These are phyloP conservation scores for Tauraco erythrolophus DNA, from an alignment of 2,113 vertebrate species.

Conservation along the genomic window DNA sequence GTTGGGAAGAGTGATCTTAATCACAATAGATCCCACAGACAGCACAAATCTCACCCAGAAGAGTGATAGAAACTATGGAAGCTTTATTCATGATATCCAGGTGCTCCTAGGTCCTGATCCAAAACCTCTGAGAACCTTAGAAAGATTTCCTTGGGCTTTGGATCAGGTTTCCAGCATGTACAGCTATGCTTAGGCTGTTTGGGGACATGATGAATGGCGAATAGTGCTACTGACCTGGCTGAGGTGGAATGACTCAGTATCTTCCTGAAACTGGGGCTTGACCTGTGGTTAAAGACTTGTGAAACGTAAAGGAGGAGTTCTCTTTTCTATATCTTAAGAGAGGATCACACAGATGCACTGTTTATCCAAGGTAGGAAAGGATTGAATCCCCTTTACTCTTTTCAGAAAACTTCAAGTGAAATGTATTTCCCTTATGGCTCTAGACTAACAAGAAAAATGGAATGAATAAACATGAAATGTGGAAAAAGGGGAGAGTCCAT, in stretches of 20 bases:
- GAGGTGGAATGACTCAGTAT: not conserved
- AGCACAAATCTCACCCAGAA: conserved; percentile 1
- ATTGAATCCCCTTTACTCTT: not conserved
- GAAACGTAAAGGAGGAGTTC: not conserved
- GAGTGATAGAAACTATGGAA: not conserved
- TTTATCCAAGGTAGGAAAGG: not conserved
- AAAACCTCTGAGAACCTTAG: not conserved
- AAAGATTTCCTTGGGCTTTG: not conserved
- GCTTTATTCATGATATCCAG: not conserved
- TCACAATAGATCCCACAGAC: conserved; percentile 8
- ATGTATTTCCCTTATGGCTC: not conserved
- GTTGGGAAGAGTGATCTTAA: conserved; percentile 35
- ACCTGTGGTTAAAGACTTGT: not conserved
- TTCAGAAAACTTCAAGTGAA: not conserved
- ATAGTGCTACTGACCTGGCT: not conserved
- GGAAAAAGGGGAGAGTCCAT: not conserved
- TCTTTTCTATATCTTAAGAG: not conserved
- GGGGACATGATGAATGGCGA: not conserved
- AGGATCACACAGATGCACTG: accelerated
- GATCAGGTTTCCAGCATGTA: not conserved
- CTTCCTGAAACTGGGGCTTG: not conserved
- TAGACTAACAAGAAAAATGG: not conserved
- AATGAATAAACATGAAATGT: not conserved
- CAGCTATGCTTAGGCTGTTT: not conserved
- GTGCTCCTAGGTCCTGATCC: not conserved